Conservation (phyloP, 2,113 vertebrate species). For the Suricata suricatta region DNA sequence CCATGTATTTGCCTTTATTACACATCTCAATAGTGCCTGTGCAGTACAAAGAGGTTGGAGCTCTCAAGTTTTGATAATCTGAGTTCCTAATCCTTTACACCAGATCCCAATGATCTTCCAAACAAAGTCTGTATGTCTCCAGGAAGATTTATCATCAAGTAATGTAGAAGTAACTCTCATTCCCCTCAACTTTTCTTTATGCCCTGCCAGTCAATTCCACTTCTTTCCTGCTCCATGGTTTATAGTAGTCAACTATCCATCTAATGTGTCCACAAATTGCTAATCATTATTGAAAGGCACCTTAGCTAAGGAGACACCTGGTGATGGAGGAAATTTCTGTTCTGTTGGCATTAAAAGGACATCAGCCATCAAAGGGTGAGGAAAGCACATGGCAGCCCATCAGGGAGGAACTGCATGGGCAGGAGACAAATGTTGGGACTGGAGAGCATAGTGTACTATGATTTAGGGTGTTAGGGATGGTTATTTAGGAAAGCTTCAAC, state of each 20-base stretch:
- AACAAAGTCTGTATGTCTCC: constrained; percentile 1
- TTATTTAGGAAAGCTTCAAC: neutral
- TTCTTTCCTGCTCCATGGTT: neutral
- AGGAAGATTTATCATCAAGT: neutral
- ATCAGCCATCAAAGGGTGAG: neutral
- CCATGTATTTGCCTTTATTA: neutral
- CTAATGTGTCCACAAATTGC: constrained; percentile 34
- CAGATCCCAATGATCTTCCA: neutral
- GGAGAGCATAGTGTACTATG: neutral
- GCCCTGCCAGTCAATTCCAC: neutral
- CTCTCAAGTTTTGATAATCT: neutral
- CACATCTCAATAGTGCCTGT: neutral
- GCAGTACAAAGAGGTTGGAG: neutral
- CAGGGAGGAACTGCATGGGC: neutral
- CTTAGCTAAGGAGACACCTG: constrained; percentile 24
- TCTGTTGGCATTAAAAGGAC: neutral
- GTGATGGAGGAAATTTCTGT: constrained; percentile 9
- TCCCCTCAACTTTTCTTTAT: neutral
- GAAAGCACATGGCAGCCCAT: neutral
- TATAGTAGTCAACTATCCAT: constrained; percentile 36
- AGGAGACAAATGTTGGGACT: neutral
- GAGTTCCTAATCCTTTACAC: neutral
- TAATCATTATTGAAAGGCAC: constrained; percentile 50
- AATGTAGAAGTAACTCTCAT: neutral
- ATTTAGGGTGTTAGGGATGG: neutral